Evolutionary conservation across 2,113 vertebrate species (phyloP), one percentile per base, ranked within the genome.

Genomic region (Microtus ochrogaster): DNA sequence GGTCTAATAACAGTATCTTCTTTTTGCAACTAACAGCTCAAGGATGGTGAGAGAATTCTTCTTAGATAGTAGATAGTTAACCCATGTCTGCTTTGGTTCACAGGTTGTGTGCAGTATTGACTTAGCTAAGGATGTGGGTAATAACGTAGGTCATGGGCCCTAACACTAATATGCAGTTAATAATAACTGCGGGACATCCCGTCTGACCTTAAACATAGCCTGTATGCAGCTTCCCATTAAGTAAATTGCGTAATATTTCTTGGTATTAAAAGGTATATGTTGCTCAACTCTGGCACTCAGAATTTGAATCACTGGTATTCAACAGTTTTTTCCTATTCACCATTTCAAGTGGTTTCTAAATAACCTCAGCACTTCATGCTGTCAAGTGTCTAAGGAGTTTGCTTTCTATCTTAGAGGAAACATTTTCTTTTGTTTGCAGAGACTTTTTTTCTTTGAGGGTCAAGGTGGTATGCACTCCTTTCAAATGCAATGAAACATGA

Each of bases 321-420:
- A 66, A 47, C 24, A 65, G 84, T 74, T 83, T 77, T 88, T n/a
- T 49, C 44, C 52, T 84, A 36, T 72, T 72, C 1, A 61, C 7
- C 30, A 82, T 86, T 72, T 95, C 58, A 94, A 76, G 33, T 65
- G 30, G 14, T 70, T 70, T 97, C 13, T 73, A 79, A 90, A 78
- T 5, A 65, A 63, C 7, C 21, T 89, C 76, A 41, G 77, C 17
- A 72, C 7, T 88, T 76, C 14, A 6, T 72, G 33, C 79, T 79
- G 5, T 10, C 44, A 49, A 44, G 26, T 39, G 7, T 86, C 47
- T 39, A 49, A 30, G 81, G 95, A 47, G 19, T 76, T 89, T 82
- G 26, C 30, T 89, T 22, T 26, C 1, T 70, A 0, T 77, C 41
- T 66, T 61, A 61, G 28, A 88, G 19, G 30, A 78, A 73, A 22